phyloP scores from a whole-genome alignment of 2,888 invertebrate species.

The Chymomyza procnemis region DNA sequence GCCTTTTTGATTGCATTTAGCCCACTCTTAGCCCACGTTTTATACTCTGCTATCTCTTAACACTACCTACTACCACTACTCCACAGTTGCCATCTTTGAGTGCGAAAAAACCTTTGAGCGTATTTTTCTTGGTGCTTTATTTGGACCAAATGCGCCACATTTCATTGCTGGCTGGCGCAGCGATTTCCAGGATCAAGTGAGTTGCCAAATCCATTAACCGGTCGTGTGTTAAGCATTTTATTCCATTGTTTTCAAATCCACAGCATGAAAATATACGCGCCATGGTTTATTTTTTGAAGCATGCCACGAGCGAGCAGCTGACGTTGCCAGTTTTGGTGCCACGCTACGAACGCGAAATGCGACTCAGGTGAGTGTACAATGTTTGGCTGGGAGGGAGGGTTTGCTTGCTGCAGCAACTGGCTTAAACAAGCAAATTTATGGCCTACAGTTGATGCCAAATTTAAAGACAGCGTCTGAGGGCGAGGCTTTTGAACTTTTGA shows the following conservation, averaged over 20 bases:
- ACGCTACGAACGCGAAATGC: conserved; percentile 72
- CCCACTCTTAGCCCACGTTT: neutral
- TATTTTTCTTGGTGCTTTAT: conserved; percentile 86
- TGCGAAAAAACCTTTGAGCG: conserved; percentile 85
- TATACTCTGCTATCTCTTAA: conserved; percentile 3
- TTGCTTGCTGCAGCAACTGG: neutral
- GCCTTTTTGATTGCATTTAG: neutral
- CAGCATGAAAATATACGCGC: conserved; percentile 88
- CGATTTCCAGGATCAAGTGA: conserved; percentile 84
- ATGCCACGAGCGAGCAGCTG: conserved; percentile 84
- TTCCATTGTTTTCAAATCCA: conserved; percentile 1
- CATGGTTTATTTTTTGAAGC: conserved; percentile 87
- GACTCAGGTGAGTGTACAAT: conserved; percentile 75
- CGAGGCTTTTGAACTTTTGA: neutral
- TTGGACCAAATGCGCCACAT: conserved; percentile 89
- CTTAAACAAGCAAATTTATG: conserved; percentile 33
- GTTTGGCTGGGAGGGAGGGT: conserved; percentile 12
- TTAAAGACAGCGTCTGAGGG: neutral
- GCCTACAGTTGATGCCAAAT: conserved; percentile 6
- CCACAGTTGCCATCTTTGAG: conserved; percentile 80
- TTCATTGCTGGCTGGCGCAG: conserved; percentile 93
- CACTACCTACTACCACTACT: too few species aligned
- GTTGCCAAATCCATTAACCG: conserved; percentile 6
- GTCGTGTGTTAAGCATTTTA: neutral
- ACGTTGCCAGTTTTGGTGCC: conserved; percentile 80